Evolutionary conservation across 2,888 invertebrate genomes (phyloP), one percentile per base, ranked within the genome.

Genomic region (Plusia festucae): DNA sequence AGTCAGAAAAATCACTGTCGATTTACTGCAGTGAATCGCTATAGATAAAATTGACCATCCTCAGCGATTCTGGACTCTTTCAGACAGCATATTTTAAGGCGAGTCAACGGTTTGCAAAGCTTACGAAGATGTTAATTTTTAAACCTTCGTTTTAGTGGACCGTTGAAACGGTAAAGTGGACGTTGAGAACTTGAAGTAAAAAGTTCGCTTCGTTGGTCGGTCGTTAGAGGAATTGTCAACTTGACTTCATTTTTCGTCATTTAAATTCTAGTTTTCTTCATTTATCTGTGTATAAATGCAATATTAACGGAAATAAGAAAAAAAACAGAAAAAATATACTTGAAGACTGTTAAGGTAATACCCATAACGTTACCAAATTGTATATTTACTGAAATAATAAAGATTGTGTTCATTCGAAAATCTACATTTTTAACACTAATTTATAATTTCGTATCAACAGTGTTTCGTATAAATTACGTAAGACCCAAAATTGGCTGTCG

Each of bases 1-100:
- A 90, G 68, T 53, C 69, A 91, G 90, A 93, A 90, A 91, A 90
- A 90, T 90, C 86, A 83, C 87, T 83, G 85, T 83, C 92, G 85
- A 93, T 92, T 92, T 91, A 90, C 89, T 89, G 85, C 84, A 87
- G 87, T 84, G 84, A 85, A 91, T 83, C 79, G 83, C 78, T 86
- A 85, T 86, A 88, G 90, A 91, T 91, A 92, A 92, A 91, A 90
- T 89, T 91, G 87, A 90, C 90, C 89, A 84, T 77, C 83, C 76
- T 83, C 78, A 78, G 78, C 68, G 78, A 72, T 81, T 81, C 80
- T 63, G 40, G 71, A 66, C 70, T 70, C 40, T 53, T 60, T 76
- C 56, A 61, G 73, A 72, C 77, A 78, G 75, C 60, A 82, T 88
- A 85, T 86, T 86, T 85, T 79, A 86, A 55, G 65, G 51, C 55